Base-by-base conservation (phyloP, 2,797 vertebrate genomes). In the Urosaurus nigricauda region DNA sequence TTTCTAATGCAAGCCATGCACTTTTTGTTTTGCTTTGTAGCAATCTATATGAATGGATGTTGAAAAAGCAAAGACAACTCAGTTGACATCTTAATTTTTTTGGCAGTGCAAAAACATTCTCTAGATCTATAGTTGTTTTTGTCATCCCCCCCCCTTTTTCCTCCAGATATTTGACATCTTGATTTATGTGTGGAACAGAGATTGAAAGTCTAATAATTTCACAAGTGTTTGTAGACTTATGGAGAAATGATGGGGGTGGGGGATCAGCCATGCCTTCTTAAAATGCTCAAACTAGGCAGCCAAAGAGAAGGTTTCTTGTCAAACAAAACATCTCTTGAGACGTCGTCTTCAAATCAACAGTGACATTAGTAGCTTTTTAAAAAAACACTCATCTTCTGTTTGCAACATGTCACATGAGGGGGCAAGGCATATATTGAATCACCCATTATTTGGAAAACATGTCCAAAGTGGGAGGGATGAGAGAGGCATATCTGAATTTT, bases 1-100 rank as follows among this genome's bases (percentile, higher is more conserved):
- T 88, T 88, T 47, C 88, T 79, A 8, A 47, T 85, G 90, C 75
- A 87, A 84, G 90, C 40, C 51, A 17, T 5, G 88, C 85, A 92
- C 65, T 29, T 79, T 78, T 58, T 73, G 68, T n/a, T 79, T 78
- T 43, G 40, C 73, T 32, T 85, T 43, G 4, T 40, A 35, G 16
- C 21, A 51, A 58, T 63, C 70, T 47, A 3, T 85, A 21, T 65
- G 53, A 78, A 80, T 90, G 93, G 93, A 86, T 94, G 92, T 84
- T 90, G 43, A 51, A 86, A 83, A 89, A 89, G 51, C 19, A 89
- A 8, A 83, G 79, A 91, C 2, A 73, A 73, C 0, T 0, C 65
- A 16, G 79, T 91, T 93, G 93, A 94, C 90, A 94, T 94, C 88
- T 91, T 86, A 2, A 92, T 96, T 93, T 93, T 94, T 93, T 56